Evolutionary conservation across 64 coral and sea anemone genomes (phyloP).

Genomic region (Porites australiensis): DNA sequence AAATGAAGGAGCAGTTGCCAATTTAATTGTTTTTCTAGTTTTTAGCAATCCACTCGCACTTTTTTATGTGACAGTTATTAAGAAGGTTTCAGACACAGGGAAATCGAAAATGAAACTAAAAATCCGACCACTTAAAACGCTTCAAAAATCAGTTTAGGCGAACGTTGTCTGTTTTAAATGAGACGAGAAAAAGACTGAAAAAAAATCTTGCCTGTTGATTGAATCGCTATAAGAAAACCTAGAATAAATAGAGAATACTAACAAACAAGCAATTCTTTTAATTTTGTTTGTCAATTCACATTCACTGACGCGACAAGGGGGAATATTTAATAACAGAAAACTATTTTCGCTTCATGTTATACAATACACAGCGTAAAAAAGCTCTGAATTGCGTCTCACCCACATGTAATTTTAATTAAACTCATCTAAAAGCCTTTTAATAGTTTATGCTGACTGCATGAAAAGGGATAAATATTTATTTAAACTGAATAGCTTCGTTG

Average conservation of each 20-base stretch:
- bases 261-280: neutral
- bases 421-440: neutral
- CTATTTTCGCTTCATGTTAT: neutral
- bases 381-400: no score
- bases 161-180: neutral
- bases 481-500: neutral
- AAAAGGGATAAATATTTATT: neutral
- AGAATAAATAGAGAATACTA: no score
- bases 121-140: constrained; percentile 5
- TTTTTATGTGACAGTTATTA: no score
- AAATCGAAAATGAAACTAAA: neutral
- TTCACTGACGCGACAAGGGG: neutral
- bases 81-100: neutral
- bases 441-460: neutral
- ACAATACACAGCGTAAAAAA: neutral
- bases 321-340: no score
- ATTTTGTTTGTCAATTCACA: neutral
- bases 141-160: neutral
- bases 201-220: no score
- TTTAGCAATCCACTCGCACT: neutral
- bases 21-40: neutral
- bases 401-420: neutral
- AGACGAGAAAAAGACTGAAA: neutral
- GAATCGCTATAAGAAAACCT: no score
- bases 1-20: neutral